These are phyloP conservation scores for Cheumatopsyche charites DNA, from an alignment of 1,140 invertebrate species.

Conservation along the genomic window DNA sequence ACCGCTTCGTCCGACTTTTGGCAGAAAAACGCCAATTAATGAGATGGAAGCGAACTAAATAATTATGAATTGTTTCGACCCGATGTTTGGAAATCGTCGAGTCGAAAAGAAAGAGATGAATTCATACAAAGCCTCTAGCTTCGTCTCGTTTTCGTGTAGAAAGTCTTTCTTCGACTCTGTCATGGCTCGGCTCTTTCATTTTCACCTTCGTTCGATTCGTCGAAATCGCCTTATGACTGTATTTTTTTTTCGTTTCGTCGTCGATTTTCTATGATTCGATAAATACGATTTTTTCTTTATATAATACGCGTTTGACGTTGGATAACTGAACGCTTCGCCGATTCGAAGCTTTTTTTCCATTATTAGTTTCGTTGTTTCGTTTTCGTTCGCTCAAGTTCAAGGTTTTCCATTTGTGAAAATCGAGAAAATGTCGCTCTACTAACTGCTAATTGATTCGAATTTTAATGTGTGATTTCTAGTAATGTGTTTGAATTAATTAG, in stretches of 20 bases:
- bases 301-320: conserved; percentile 20
- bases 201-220: conserved; percentile 28
- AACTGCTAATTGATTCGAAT: background rate
- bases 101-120: no score
- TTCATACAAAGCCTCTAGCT: background rate
- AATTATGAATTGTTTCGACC: no score
- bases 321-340: background rate
- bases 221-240: conserved; percentile 12
- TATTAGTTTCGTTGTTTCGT: no score
- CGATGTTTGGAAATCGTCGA: no score
- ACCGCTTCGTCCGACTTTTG: no score
- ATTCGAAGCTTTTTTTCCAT: no score
- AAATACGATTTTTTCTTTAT: conserved; percentile 12
- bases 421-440: background rate
- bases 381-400: conserved; percentile 19
- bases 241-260: no score
- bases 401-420: background rate
- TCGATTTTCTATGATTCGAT: conserved; percentile 25
- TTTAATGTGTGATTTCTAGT: no score
- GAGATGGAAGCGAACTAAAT: no score
- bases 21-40: no score
- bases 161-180: conserved; percentile 28
- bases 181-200: conserved; percentile 28
- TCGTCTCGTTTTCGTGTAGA: background rate
- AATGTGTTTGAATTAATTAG: no score